Percentiles rank a stretch among this genome's conserved stretches.
These are phyloP conservation scores for Myrmecophaga tridactyla DNA, from an alignment of 2,113 vertebrate genomes.

Conservation along the genomic window DNA sequence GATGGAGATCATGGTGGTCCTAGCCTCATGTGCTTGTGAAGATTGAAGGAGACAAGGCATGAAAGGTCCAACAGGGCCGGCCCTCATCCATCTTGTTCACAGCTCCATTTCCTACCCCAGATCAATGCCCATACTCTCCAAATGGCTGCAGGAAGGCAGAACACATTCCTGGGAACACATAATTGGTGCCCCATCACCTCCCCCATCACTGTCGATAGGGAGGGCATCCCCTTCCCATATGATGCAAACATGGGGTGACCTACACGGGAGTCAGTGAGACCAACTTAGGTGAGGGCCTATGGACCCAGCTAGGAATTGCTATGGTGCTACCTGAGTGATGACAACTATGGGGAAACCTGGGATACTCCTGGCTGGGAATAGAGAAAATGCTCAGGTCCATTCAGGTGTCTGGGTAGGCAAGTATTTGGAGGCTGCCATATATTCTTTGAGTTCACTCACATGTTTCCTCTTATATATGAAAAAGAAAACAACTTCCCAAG, in stretches of 20 bases:
- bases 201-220: background rate
- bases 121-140: background rate
- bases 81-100: too few species aligned
- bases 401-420: background rate
- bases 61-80: background rate
- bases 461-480: background rate
- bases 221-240: background rate
- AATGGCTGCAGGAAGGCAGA: fast-evolving
- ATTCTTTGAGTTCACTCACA: background rate
- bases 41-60: background rate
- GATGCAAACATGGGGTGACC: background rate
- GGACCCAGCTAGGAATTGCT: background rate
- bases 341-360: background rate
- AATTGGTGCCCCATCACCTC: fast-evolving
- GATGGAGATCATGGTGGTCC: background rate
- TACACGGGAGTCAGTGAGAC: background rate
- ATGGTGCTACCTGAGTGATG: background rate
- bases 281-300: too few species aligned
- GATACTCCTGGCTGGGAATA: too few species aligned
- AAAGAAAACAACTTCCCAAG: background rate
- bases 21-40: fast-evolving
- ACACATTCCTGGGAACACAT: fast-evolving
- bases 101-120: background rate
- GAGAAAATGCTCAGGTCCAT: background rate
- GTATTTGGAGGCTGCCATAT: background rate